Conservation (phyloP, 2,888 invertebrate genomes). For the Tenthredo notha region DNA sequence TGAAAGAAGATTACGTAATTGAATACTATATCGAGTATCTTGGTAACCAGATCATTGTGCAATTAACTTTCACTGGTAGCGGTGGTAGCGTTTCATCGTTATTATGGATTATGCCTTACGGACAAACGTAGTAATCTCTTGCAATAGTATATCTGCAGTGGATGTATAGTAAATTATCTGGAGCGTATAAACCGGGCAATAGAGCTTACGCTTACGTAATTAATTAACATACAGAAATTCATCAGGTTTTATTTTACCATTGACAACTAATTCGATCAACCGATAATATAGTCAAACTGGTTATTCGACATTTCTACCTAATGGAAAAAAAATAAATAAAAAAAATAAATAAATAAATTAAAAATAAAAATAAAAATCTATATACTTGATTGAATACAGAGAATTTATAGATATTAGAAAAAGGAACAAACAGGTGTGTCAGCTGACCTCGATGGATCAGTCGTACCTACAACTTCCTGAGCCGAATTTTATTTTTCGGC, state of each 20-base stretch:
- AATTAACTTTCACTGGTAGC: slow-evolving; percentile 63
- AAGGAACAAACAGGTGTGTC: too few species aligned
- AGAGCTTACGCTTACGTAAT: neutral
- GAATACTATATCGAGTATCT: slow-evolving; percentile 11
- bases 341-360: too few species aligned
- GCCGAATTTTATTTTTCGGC: too few species aligned
- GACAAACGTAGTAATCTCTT: slow-evolving; percentile 18
- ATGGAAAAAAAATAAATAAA: too few species aligned
- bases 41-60: slow-evolving; percentile 63
- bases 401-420: too few species aligned
- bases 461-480: too few species aligned
- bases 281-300: neutral
- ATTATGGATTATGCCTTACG: slow-evolving; percentile 37
- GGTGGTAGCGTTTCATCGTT: slow-evolving; percentile 45
- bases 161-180: neutral
- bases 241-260: neutral
- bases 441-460: too few species aligned
- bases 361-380: too few species aligned
- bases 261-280: neutral
- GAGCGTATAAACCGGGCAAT: neutral
- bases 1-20: slow-evolving; percentile 60
- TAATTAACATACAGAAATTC: neutral
- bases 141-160: neutral
- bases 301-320: neutral
- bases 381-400: too few species aligned